Percentiles rank a stretch among this genome's conserved stretches.
Conservation (phyloP, 2,113 vertebrate species). For the Myrmecobius fasciatus region DNA sequence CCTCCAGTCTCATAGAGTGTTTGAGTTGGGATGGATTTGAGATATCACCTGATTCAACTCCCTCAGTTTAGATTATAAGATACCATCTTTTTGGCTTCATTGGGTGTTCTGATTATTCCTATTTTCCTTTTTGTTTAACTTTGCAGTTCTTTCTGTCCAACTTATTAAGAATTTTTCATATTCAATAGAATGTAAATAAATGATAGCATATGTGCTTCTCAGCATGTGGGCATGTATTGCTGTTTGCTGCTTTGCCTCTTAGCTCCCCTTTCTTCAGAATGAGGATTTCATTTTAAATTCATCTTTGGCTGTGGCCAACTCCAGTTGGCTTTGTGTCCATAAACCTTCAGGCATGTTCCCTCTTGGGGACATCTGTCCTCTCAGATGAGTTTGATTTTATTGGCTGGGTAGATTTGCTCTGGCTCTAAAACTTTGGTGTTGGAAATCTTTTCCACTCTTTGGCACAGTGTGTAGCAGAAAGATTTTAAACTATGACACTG, state of each 20-base stretch:
- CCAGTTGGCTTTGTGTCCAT: background rate
- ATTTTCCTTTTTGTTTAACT: background rate
- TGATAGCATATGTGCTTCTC: constrained; percentile 57
- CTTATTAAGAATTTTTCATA: constrained; percentile 51
- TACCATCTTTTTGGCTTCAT: background rate
- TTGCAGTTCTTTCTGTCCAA: constrained; percentile 5
- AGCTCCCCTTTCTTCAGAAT: background rate
- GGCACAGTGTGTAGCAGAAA: background rate
- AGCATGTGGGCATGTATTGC: constrained; percentile 26
- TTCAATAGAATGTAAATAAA: constrained; percentile 61
- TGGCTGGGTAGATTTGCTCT: background rate
- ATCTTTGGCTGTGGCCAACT: background rate
- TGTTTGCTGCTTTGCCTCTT: constrained; percentile 16
- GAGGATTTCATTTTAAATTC: background rate
- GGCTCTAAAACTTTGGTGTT: background rate
- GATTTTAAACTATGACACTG: background rate
- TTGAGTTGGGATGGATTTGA: background rate
- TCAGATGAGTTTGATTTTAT: background rate
- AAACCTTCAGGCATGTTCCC: background rate
- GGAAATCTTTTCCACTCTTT: background rate
- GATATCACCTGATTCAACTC: background rate
- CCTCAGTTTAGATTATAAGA: background rate
- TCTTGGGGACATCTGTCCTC: background rate
- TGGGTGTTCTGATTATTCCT: background rate
- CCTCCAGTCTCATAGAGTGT: background rate